Evolutionary conservation across 2,113 vertebrate species (phyloP), one percentile per base, ranked within the genome.

Genomic region (Nipponia nippon): DNA sequence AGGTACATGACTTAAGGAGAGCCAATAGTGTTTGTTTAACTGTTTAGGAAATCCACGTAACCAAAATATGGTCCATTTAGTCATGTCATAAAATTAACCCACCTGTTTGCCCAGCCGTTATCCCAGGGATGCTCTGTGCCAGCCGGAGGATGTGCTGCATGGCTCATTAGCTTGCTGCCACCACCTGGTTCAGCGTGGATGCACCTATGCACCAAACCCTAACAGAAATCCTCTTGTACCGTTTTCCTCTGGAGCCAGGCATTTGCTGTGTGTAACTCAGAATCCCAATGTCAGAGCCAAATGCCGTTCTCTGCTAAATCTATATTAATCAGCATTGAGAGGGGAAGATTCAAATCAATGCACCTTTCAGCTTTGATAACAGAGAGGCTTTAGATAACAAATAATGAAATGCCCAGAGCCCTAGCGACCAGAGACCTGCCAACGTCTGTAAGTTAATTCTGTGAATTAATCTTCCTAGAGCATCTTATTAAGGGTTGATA

Each of bases 381-480:
- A 85, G 62, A 72, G 65, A 91, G 70, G 40, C 47, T 95, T 95
- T 92, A 95, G 85, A 91, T 87, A 84, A 82, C 94, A 91, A 94
- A 86, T 78, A 96, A 85, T 92, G 25, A 89, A 93, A 93, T 47
- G 70, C 22, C 58, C 63, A 77, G 71, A 91, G 71, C 59, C 61
- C 63, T 56, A 32, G 58, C 63, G 62, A 46, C 49, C 38, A 85
- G 44, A 90, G 46, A 40, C n/a, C 76, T 90, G 56, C 70, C 70
- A 78, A 50, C 2, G 10, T 49, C 76, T 67, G 13, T 46, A 49
- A 92, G 49, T 94, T 72, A 76, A 75, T 90, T 89, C 58, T 92
- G 63, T 83, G 76, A 92, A 89, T 96, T 93, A 63, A 15, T 89
- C 65, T 92, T 94, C 85, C 77, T 67, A 18, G 71, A 89, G 40